Conservation (phyloP, 2,888 invertebrate genomes). For the Philaethria dido region DNA sequence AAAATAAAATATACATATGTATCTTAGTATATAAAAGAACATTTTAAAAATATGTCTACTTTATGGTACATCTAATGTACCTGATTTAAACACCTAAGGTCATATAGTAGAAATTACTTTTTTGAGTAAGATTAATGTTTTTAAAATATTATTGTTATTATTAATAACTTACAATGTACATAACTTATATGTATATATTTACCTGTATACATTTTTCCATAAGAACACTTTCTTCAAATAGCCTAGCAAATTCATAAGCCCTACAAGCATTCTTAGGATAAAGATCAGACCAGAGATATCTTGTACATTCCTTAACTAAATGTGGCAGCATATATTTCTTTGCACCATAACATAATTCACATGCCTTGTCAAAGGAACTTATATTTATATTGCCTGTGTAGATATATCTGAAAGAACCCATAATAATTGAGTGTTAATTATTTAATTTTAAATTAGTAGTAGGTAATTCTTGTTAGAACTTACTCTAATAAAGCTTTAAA, state of each 20-base stretch:
- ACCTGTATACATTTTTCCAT: conserved; percentile 93
- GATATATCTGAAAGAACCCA: conserved; percentile 86
- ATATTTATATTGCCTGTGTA: conserved; percentile 92
- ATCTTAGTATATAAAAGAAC: not conserved
- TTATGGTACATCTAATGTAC: too few species aligned
- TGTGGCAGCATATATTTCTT: conserved; percentile 95
- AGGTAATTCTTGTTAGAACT: conserved; percentile 50
- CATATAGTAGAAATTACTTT: too few species aligned
- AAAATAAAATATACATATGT: conserved; percentile 6
- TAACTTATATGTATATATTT: conserved; percentile 27
- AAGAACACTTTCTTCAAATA: conserved; percentile 92
- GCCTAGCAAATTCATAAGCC: conserved; percentile 93
- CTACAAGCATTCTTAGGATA: conserved; percentile 92
- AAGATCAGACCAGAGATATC: conserved; percentile 92
- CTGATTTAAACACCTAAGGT: too few species aligned
- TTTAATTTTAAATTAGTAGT: not conserved
- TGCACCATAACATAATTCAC: conserved; percentile 93
- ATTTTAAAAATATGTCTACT: not conserved
- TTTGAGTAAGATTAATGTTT: too few species aligned
- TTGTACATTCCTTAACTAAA: conserved; percentile 92
- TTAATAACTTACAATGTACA: too few species aligned
- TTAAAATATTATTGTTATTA: too few species aligned
- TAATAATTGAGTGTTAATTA: not conserved
- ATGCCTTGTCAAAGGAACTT: conserved; percentile 92
- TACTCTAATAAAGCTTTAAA: conserved; percentile 91